A percentile compares a stretch with the other conserved stretches of the same genome.
These are phyloP conservation scores for Hippotragus niger DNA, from an alignment of 2,113 vertebrate genomes.

Conservation along the genomic window DNA sequence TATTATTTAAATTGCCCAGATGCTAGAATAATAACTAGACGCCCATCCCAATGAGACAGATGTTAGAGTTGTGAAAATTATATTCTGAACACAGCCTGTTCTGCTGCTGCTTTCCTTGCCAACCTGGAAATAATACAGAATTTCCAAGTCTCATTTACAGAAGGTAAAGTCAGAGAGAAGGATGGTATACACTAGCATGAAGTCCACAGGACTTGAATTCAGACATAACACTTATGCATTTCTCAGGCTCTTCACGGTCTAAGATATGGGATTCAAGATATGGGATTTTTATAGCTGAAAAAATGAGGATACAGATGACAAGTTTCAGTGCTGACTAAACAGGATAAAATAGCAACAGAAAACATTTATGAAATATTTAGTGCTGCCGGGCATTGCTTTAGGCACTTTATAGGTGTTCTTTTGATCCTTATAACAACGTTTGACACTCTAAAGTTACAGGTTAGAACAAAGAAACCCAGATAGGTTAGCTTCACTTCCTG, in stretches of 20 bases:
- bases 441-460: not conserved
- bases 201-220: not conserved
- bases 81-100: not conserved
- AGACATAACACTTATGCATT: not conserved
- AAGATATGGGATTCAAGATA: not conserved
- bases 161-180: not conserved
- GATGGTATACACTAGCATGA: not conserved
- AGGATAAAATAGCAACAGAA: not conserved
- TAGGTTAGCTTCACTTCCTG: not conserved
- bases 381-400: not conserved
- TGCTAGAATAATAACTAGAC: not conserved
- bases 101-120: not conserved
- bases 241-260: not conserved
- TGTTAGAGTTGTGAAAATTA: not conserved
- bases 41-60: not conserved
- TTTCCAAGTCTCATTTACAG: not conserved
- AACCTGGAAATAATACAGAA: not conserved
- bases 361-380: not conserved
- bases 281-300: not conserved
- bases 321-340: not conserved
- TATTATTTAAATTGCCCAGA: not conserved
- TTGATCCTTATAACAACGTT: not conserved
- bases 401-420: not conserved
- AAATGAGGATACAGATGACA: not conserved
- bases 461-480: not conserved